These are phyloP conservation scores for Lycopodina hypogea DNA, from an alignment of 37 sponge, comb jelly and placozoan species.

Conservation along the genomic window DNA sequence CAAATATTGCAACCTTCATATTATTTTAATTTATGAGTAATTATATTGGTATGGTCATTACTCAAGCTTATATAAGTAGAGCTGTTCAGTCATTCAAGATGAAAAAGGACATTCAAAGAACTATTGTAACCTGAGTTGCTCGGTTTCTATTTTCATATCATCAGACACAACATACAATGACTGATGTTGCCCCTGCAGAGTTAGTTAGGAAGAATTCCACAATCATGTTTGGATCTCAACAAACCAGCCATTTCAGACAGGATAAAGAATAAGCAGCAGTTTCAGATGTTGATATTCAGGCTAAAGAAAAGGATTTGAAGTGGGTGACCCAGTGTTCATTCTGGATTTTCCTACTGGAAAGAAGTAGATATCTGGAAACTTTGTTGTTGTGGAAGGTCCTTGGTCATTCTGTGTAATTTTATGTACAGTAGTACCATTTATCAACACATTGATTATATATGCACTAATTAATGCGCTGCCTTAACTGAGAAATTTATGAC, in stretches of 20 bases:
- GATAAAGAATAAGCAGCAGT: background rate
- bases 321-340: constrained; percentile 11
- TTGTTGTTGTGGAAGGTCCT: constrained; percentile 3
- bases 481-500: background rate
- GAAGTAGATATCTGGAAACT: constrained; percentile 9
- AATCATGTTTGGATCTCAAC: background rate
- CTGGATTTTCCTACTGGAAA: background rate
- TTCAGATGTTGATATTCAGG: background rate
- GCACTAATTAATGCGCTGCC: background rate
- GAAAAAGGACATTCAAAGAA: background rate
- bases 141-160: constrained; percentile 3
- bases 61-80: too few species aligned
- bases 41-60: too few species aligned
- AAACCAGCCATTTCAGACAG: background rate
- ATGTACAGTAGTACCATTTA: background rate
- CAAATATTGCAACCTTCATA: too few species aligned
- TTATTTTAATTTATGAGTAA: too few species aligned
- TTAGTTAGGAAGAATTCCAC: background rate
- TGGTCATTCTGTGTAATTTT: constrained; percentile 8
- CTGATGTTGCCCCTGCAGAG: constrained; percentile 7
- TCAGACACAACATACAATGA: constrained; percentile 5
- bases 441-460: constrained; percentile 10
- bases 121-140: background rate
- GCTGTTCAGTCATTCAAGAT: constrained; percentile 12
- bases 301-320: background rate